Evolutionary conservation across 2,888 invertebrate genomes (phyloP), one percentile per base, ranked within the genome.

Genomic region (Tribolium freemani): DNA sequence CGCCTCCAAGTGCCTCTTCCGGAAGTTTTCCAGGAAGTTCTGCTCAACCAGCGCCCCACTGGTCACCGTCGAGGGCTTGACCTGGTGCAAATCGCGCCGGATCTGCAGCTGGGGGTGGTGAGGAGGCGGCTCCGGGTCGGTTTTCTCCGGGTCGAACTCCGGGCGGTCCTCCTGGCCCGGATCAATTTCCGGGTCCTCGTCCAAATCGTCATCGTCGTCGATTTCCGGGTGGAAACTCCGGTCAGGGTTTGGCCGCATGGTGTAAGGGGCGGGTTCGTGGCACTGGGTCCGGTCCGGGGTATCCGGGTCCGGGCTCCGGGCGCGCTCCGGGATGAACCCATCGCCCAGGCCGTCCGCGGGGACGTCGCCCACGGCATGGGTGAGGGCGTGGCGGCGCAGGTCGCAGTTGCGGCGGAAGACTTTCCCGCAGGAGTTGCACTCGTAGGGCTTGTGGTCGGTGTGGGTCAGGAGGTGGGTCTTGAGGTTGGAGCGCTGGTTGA

Each of bases 401-500:
- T 97, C 97, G 86, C 97, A 97, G 84, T 97, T 97, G 75, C 97
- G 20, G 75, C 96, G 91, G 87, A 97, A 97, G 4, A 96, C 96
- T 84, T 97, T 97, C 46, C 95, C 95, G 84, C 96, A 96, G 5
- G 94, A 96, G 83, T 95, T 94, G 88, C 71, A 71, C 10, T 71
- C 71, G 64, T 96, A 97, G 0, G 96, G 96, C 84, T 96, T 96
- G 82, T 96, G 95, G 83, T 95, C 96, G 9, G 96, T 96, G 87
- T 97, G 96, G 2, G 96, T 96, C 53, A 96, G 88, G 21, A 96
- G 90, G 85, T 97, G 96, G 0, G 96, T 97, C 89, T 97, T 97
- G 77, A 97, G 89, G 85, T 96, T 96, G 69, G 95, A 95, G 74
- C 96, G 91, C 88, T 97, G 97, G 88, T 96, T 96, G 87, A 97